Evolutionary conservation across 2,113 vertebrate species (phyloP).

Genomic region (Thalassoma bifasciatum): DNA sequence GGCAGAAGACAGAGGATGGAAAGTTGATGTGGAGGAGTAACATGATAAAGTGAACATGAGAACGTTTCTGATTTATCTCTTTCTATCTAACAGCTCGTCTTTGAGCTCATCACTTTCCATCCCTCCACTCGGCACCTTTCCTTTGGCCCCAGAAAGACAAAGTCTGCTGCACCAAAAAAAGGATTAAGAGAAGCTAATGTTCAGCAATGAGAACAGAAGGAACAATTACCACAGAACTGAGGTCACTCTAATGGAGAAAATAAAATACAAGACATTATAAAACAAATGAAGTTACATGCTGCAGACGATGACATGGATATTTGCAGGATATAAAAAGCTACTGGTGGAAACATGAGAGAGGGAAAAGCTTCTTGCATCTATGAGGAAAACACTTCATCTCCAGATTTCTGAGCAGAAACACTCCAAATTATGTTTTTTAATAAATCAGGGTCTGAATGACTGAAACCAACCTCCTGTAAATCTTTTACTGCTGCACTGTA

Average conservation of each 20-base stretch:
- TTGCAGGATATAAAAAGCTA: conserved; percentile 55
- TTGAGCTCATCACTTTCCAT: conserved; percentile 23
- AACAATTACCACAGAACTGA: conserved; percentile 99
- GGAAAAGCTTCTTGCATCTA: conserved; percentile 27
- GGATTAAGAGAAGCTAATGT: conserved; percentile 76
- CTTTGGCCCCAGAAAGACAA: conserved; percentile 75
- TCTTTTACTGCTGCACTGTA: neutral
- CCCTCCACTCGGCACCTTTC: conserved; percentile 74
- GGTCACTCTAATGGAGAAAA: conserved; percentile 99
- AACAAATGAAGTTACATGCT: conserved; percentile 95
- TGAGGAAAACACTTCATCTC: conserved; percentile 52
- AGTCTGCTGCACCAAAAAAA: conserved; percentile 49
- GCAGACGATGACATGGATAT: conserved; percentile 86
- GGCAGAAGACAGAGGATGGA: conserved; percentile 52
- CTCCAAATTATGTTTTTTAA: neutral
- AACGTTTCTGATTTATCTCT: neutral
- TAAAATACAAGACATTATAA: conserved; percentile 93
- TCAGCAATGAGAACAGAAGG: conserved; percentile 91
- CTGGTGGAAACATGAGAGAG: conserved; percentile 48
- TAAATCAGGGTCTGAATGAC: neutral
- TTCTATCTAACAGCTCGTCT: neutral
- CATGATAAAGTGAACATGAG: neutral
- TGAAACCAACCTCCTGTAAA: neutral
- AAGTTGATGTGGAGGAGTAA: neutral
- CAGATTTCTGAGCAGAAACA: neutral